A percentile compares a stretch with the other conserved stretches of the same genome.
These are phyloP conservation scores for Holacanthus passer DNA, from an alignment of 2,113 vertebrate genomes.

Conservation along the genomic window DNA sequence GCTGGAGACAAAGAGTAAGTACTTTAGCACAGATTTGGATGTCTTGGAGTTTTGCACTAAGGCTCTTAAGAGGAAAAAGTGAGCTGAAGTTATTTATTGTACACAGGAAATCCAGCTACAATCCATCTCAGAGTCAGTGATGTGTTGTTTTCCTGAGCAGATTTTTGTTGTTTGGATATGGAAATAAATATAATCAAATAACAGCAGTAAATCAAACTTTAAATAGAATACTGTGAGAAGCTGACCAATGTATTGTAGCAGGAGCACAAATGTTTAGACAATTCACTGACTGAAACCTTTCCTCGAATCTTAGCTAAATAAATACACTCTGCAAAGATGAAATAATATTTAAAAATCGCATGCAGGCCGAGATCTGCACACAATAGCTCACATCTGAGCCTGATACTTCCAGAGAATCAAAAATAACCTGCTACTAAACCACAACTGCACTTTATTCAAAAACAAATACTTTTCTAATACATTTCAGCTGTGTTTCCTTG, in stretches of 20 bases:
- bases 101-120: constrained; percentile 42
- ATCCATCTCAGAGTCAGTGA: constrained; percentile 31
- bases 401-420: constrained; percentile 1
- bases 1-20: constrained; percentile 64
- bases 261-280: constrained; percentile 40
- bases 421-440: constrained; percentile 36
- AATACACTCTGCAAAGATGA: constrained; percentile 45
- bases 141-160: constrained; percentile 15
- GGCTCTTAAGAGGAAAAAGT: constrained; percentile 45
- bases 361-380: constrained; percentile 4
- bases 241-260: not conserved
- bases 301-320: constrained; percentile 24
- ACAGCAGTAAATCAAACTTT: constrained; percentile 34
- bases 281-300: not conserved
- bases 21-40: constrained; percentile 65
- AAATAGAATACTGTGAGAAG: constrained; percentile 26
- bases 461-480: constrained; percentile 51
- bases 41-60: constrained; percentile 20
- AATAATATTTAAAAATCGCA: constrained; percentile 39
- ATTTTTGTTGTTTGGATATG: constrained; percentile 49
- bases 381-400: constrained; percentile 24
- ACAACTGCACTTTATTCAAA: constrained; percentile 12
- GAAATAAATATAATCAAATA: constrained; percentile 49
- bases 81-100: constrained; percentile 60
- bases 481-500: constrained; percentile 35